Evolutionary conservation across 2,113 vertebrate species (phyloP), one percentile per base, ranked within the genome.

Genomic region (Oostethus manadensis): DNA sequence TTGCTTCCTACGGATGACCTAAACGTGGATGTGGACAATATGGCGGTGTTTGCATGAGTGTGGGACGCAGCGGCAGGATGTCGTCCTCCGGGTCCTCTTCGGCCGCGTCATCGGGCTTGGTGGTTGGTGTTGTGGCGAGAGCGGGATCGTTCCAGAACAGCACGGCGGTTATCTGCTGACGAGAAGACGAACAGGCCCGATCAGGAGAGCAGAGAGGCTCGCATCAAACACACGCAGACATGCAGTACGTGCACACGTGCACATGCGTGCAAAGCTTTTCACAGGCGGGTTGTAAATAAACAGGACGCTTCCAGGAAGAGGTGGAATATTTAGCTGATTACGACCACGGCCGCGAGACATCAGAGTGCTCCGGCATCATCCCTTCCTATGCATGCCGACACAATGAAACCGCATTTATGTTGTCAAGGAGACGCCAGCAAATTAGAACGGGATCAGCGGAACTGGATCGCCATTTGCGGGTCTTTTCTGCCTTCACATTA

Each of bases 141-240:
- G 60, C 97, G 94, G 66, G 97, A 99, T 86, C 96, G 93, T 91
- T 99, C 97, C 89, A 98, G 86, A 89, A 89, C 85, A 57, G 86
- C 88, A 54, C 92, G 91, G 60, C 93, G 93, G 87, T 94, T 97
- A 88, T 99, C 96, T 99, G 91, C 33, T 44, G 11, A 40, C 14
- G 58, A 42, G 33, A 29, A 45, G 57, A 16, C n/a, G 11, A 61
- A 23, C 20, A 8, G 50, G 44, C 10, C 21, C 42, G 70, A 60
- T 57, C 50, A 56, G 58, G n/a, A 35, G 35, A 13, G 51, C 16
- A 11, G 2, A 11, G 35, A 55, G 2, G 10, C 6, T 55, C 1
- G 1, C n/a, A 17, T 35, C 7, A 54, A 20, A 35, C 26, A 54
- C 1, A 35, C 29, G 4, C 33, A 29, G 29, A 40, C 51, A 14